Percentiles rank a stretch among this genome's conserved stretches.
phyloP scores from a whole-genome alignment of 2,888 invertebrate genomes.

The Hipparchia sbordonii region DNA sequence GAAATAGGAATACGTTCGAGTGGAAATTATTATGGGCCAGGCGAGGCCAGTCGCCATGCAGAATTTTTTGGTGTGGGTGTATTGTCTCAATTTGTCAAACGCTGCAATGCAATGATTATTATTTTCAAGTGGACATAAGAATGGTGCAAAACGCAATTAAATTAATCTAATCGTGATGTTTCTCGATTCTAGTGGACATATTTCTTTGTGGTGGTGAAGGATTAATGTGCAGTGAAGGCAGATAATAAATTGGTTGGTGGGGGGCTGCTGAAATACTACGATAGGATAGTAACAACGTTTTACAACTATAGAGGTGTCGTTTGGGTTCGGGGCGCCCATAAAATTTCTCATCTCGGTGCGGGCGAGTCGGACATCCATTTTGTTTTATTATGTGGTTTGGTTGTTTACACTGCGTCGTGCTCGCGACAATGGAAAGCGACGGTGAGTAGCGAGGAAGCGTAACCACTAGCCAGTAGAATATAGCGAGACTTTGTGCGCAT shows the following conservation, averaged over 20 bases:
- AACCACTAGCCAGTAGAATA: constrained; percentile 43
- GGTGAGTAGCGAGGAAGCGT: constrained; percentile 61
- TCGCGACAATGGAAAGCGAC: constrained; percentile 76
- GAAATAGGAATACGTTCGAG: constrained; percentile 78
- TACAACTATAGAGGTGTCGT: constrained; percentile 71
- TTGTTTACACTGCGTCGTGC: constrained; percentile 74
- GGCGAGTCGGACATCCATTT: constrained; percentile 78
- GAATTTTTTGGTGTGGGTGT: constrained; percentile 82
- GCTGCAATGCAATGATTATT: constrained; percentile 79
- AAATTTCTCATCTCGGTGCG: constrained; percentile 75
- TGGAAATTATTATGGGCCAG: constrained; percentile 80
- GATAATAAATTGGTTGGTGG: constrained; percentile 77
- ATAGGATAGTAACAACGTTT: constrained; percentile 81
- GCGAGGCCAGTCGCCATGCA: constrained; percentile 78
- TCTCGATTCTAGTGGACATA: constrained; percentile 56
- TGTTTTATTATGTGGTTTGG: constrained; percentile 79
- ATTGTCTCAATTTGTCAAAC: constrained; percentile 77
- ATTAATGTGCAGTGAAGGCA: constrained; percentile 62
- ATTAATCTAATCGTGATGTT: constrained; percentile 58
- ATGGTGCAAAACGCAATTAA: constrained; percentile 66
- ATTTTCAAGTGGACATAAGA: constrained; percentile 77
- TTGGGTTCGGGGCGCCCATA: constrained; percentile 64
- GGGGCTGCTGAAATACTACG: constrained; percentile 83
- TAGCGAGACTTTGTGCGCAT: constrained; percentile 69
- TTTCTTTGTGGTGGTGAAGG: constrained; percentile 67